phyloP scores from a whole-genome alignment of 1,140 invertebrate genomes.

The Medauroidea extradentata region DNA sequence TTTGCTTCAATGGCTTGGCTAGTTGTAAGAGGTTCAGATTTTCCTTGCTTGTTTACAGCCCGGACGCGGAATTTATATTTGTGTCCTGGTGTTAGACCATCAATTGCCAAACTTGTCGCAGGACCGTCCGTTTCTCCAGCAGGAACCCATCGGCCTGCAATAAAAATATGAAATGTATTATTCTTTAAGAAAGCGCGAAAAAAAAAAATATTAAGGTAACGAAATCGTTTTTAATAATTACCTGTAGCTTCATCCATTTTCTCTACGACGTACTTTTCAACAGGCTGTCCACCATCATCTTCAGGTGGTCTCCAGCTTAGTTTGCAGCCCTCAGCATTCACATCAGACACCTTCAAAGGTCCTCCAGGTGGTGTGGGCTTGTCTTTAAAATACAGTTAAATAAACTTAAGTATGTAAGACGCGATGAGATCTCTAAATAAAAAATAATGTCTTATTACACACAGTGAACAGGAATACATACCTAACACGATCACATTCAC shows the following conservation, averaged over 20 bases:
- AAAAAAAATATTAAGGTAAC: slow-evolving; percentile 2
- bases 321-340: slow-evolving; percentile 80
- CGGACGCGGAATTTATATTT: slow-evolving; percentile 96
- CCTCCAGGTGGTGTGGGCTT: slow-evolving; percentile 87
- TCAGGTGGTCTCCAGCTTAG: slow-evolving; percentile 85
- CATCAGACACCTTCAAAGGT: slow-evolving; percentile 80
- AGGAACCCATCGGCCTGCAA: slow-evolving; percentile 75
- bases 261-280: slow-evolving; percentile 90
- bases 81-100: slow-evolving; percentile 79
- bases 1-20: slow-evolving; percentile 91
- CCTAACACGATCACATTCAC: slow-evolving; percentile 88
- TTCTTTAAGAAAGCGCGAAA: not conserved
- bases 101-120: slow-evolving; percentile 63
- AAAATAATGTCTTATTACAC: not conserved
- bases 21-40: slow-evolving; percentile 88
- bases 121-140: slow-evolving; percentile 84
- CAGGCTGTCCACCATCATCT: slow-evolving; percentile 84
- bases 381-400: slow-evolving; percentile 46
- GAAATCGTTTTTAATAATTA: slow-evolving; percentile 9
- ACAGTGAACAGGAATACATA: slow-evolving; percentile 31
- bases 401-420: no score
- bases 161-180: not conserved
- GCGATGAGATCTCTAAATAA: no score
- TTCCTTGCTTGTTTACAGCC: slow-evolving; percentile 93
- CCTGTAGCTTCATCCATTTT: slow-evolving; percentile 91